A percentile compares a stretch with the other conserved stretches of the same genome.
Evolutionary conservation across 2,113 vertebrate genomes (phyloP).

Genomic region (Rhynchomys soricoides): DNA sequence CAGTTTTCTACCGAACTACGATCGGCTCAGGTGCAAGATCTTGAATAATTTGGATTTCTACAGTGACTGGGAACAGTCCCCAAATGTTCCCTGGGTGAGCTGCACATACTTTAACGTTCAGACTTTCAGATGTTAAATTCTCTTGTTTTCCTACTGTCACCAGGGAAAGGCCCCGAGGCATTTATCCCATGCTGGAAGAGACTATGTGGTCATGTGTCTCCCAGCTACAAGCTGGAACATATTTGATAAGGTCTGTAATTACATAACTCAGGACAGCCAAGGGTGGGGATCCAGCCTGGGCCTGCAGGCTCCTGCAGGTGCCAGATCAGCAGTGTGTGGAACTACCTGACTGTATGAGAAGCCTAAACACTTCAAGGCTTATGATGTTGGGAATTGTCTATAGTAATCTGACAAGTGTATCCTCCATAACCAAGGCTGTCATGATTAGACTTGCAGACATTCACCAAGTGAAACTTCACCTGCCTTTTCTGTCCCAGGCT

Average conservation of each 20-base stretch:
- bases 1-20: background rate
- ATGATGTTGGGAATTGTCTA: background rate
- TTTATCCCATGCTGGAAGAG: constrained; percentile 60
- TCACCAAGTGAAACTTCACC: background rate
- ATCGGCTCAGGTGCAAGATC: background rate
- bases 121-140: background rate
- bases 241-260: constrained; percentile 70
- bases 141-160: constrained; percentile 40
- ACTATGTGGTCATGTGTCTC: constrained; percentile 40
- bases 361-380: background rate
- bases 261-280: constrained; percentile 33
- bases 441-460: background rate
- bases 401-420: background rate
- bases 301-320: constrained; percentile 48
- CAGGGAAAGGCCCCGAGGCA: constrained; percentile 69
- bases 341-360: background rate
- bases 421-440: background rate
- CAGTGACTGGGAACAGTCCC: background rate
- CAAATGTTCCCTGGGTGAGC: background rate
- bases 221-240: constrained; percentile 61
- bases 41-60: background rate
- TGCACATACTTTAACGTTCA: background rate
- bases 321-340: background rate
- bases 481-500: background rate
- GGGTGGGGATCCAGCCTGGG: constrained; percentile 27